phyloP scores from a whole-genome alignment of 2,113 vertebrate species.

The Lathamus discolor region DNA sequence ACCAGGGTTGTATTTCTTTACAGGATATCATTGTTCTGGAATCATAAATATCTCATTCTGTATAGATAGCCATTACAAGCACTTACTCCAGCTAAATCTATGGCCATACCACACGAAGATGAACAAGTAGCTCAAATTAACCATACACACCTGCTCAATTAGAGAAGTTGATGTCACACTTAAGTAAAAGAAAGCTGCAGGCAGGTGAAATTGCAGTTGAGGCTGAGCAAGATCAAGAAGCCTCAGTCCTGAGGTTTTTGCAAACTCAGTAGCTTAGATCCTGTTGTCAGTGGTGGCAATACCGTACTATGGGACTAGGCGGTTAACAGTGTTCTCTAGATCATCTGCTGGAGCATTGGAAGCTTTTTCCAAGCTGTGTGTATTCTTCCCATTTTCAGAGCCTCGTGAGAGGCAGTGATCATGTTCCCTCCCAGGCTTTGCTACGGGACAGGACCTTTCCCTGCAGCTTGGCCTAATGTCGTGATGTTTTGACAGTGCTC shows the following conservation, averaged over 20 bases:
- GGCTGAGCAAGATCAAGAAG: not conserved
- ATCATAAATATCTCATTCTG: not conserved
- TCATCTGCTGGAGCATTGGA: not conserved
- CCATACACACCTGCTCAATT: not conserved
- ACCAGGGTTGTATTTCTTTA: not conserved
- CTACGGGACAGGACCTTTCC: not conserved
- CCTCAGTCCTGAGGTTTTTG: not conserved
- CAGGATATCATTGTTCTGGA: not conserved
- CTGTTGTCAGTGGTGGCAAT: too few relatives aligned
- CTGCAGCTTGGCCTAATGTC: fast-evolving
- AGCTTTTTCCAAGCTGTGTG: not conserved
- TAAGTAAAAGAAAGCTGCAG: not conserved
- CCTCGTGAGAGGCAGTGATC: not conserved
- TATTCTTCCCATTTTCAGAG: not conserved
- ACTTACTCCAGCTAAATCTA: not conserved
- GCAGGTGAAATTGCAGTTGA: not conserved
- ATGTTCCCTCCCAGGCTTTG: not conserved
- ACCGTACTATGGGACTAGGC: not conserved
- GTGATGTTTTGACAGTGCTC: not conserved
- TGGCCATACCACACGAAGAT: not conserved
- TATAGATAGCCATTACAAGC: not conserved
- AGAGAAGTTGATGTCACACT: not conserved
- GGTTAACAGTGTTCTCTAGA: not conserved
- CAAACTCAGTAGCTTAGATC: not conserved
- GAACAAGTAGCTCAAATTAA: not conserved